These are phyloP conservation scores for Ladona fulva DNA, from an alignment of 1,140 invertebrate species.

Conservation along the genomic window DNA sequence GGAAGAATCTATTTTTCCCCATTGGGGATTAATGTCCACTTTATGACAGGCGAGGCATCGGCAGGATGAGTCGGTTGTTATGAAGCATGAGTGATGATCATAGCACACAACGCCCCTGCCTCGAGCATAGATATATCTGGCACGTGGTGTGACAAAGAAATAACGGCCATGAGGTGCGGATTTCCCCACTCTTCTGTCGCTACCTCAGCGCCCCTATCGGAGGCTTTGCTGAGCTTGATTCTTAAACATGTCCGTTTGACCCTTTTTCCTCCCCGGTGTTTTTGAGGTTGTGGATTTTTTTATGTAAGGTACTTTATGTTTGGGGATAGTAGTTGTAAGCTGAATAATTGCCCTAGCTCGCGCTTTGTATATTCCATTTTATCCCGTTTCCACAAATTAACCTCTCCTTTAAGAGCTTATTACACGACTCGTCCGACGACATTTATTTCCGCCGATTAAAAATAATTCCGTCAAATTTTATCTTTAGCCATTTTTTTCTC, in stretches of 20 bases:
- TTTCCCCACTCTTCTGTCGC: neutral
- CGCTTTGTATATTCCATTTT: no score
- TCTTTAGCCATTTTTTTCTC: no score
- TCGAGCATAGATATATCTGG: conserved; percentile 2
- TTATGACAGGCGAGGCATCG: neutral
- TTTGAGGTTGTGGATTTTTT: no score
- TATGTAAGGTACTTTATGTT: no score
- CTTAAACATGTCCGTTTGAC: neutral
- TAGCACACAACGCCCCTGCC: neutral
- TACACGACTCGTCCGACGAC: no score
- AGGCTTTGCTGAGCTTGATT: neutral
- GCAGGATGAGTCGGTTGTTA: neutral
- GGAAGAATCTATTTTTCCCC: neutral
- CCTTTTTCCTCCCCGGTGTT: no score
- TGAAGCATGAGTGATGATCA: neutral
- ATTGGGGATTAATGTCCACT: neutral
- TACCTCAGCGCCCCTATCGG: neutral
- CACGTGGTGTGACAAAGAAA: neutral
- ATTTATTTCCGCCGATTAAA: no score
- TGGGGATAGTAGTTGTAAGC: no score
- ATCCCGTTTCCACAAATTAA: no score
- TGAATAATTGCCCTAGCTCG: no score
- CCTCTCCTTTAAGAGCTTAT: no score
- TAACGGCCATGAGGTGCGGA: neutral
- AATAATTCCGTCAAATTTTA: no score